A percentile compares a stretch with the other conserved stretches of the same genome.
Conservation (phyloP, 2,113 vertebrate genomes). For the Pteropus alecto region DNA sequence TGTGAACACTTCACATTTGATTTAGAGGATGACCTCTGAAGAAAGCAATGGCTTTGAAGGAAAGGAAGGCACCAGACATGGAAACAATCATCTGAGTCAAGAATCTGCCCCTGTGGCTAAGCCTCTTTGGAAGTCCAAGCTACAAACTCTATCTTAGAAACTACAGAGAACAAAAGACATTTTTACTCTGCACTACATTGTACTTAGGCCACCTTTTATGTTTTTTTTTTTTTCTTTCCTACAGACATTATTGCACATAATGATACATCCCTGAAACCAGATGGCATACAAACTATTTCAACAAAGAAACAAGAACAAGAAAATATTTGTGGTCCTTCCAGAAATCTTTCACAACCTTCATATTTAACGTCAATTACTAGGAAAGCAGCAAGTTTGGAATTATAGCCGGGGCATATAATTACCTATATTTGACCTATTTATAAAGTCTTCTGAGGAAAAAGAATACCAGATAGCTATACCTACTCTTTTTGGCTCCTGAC, state of each 20-base stretch:
- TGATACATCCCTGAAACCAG: constrained; percentile 55
- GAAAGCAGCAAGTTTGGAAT: constrained; percentile 36
- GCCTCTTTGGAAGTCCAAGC: not conserved
- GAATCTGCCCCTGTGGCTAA: not conserved
- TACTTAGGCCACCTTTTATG: not conserved
- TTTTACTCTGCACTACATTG: not conserved
- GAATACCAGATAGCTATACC: not conserved
- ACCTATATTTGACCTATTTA: constrained; percentile 44
- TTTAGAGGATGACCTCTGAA: not conserved
- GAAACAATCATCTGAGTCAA: not conserved
- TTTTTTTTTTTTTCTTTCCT: not conserved
- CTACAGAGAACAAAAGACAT: not conserved
- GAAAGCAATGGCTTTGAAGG: not conserved
- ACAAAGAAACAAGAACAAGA: constrained; percentile 31
- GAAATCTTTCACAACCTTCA: constrained; percentile 65
- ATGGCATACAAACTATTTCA: constrained; percentile 54
- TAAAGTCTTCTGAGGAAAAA: constrained; percentile 5
- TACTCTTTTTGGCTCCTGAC: not conserved
- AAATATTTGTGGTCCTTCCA: constrained; percentile 65
- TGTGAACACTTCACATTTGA: not conserved
- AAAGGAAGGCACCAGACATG: not conserved
- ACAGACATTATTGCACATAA: constrained; percentile 6
- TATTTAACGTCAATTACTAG: constrained; percentile 46
- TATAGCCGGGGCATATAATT: constrained; percentile 37
- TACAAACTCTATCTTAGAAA: not conserved